A percentile compares a stretch with the other conserved stretches of the same genome.
phyloP scores from a whole-genome alignment of 2,888 invertebrate species.

The Athalia cordata region DNA sequence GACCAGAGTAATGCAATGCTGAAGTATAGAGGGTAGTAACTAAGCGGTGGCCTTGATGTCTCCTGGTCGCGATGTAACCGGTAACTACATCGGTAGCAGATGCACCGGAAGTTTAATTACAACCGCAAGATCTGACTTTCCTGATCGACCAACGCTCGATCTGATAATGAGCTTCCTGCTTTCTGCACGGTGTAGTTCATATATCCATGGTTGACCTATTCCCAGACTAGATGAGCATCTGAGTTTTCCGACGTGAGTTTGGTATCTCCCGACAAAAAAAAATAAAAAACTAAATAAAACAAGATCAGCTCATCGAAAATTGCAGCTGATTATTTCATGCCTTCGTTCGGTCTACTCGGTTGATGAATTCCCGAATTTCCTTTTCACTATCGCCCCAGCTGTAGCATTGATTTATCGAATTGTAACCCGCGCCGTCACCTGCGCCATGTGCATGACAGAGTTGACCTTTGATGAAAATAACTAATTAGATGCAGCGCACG shows the following conservation, averaged over 20 bases:
- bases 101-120: constrained; percentile 40
- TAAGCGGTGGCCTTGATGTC: constrained; percentile 5
- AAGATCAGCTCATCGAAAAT: too few species aligned
- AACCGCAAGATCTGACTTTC: neutral
- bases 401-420: constrained; percentile 36
- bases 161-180: constrained; percentile 18
- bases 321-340: too few species aligned
- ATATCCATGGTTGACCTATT: neutral
- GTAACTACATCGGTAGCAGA: constrained; percentile 20
- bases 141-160: neutral
- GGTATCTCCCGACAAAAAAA: too few species aligned
- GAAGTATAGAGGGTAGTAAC: constrained; percentile 1
- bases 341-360: neutral
- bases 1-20: constrained; percentile 31
- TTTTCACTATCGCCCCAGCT: neutral
- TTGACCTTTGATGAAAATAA: constrained; percentile 33
- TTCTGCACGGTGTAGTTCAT: neutral
- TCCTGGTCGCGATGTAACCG: neutral
- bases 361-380: constrained; percentile 26
- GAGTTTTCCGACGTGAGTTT: neutral
- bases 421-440: neutral
- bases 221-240: neutral
- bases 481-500: constrained; percentile 30
- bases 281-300: too few species aligned
- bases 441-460: neutral